Evolutionary conservation across 2,888 invertebrate species (phyloP).

Genomic region (Eilema depressum): DNA sequence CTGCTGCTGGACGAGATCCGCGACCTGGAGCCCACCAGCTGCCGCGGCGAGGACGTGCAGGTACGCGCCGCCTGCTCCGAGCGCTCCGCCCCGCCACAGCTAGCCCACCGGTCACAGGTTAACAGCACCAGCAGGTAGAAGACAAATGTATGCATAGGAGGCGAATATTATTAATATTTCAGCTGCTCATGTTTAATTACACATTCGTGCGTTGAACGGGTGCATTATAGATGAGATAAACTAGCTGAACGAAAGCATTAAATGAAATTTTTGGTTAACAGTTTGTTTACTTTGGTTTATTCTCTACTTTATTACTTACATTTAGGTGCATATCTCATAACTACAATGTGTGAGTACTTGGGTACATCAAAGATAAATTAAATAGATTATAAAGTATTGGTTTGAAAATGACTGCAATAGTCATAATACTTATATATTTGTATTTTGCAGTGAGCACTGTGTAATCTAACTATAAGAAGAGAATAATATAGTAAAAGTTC

Average conservation of each 20-base stretch:
- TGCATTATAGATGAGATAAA: neutral
- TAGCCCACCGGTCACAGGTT: no score
- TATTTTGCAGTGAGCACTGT: no score
- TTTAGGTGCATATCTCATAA: neutral
- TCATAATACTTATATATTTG: neutral
- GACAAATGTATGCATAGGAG: no score
- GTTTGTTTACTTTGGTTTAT: constrained; percentile 9
- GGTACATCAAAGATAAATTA: neutral
- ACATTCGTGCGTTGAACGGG: neutral
- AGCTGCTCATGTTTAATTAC: neutral
- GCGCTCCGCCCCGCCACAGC: no score
- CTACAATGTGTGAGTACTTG: neutral
- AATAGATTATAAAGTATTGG: neutral
- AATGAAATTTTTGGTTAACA: neutral
- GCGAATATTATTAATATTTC: no score
- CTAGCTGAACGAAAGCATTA: no score
- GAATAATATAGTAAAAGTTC: no score
- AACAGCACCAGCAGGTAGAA: no score
- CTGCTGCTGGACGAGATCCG: constrained; percentile 85
- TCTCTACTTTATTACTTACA: neutral
- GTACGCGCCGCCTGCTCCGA: constrained; percentile 40
- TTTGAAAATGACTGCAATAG: neutral
- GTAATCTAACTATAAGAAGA: no score
- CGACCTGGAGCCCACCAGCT: constrained; percentile 85
- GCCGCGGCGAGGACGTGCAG: constrained; percentile 84